Percentiles rank a stretch among this genome's conserved stretches.
These are phyloP conservation scores for Sebastes kiyomatsui DNA, from an alignment of 2,797 vertebrate genomes.

Conservation along the genomic window DNA sequence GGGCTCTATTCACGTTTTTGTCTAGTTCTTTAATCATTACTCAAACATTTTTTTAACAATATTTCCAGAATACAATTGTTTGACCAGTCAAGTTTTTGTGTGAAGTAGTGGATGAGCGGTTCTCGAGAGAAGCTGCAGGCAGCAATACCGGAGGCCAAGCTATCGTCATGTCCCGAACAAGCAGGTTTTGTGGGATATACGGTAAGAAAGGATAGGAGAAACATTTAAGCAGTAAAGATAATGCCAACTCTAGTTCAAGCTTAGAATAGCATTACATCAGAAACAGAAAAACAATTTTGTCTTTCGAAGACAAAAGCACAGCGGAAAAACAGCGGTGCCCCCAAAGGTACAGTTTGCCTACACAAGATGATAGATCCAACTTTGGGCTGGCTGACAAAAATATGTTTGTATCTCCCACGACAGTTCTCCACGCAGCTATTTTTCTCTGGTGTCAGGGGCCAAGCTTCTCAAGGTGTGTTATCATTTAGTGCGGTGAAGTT, in stretches of 20 bases:
- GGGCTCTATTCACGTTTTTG: background rate
- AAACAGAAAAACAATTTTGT: conserved; percentile 28
- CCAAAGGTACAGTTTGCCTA: conserved; percentile 59
- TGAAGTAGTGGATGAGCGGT: background rate
- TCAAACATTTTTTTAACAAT: background rate
- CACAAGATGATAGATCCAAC: conserved; percentile 66
- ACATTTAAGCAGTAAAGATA: background rate
- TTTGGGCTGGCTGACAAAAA: conserved; percentile 68
- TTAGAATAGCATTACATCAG: conserved; percentile 1
- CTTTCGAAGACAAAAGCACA: conserved; percentile 41
- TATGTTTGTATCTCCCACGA: conserved; percentile 66
- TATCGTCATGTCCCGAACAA: background rate
- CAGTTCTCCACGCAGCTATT: conserved; percentile 67
- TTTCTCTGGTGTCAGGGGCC: conserved; percentile 74
- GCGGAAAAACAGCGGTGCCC: conserved; percentile 29
- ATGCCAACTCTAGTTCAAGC: background rate
- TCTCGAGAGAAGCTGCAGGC: background rate
- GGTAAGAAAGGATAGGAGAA: background rate
- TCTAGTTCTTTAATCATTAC: background rate
- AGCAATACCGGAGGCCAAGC: background rate
- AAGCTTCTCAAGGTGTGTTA: conserved; percentile 77
- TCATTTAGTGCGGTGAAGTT: conserved; percentile 68
- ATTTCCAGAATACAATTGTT: background rate
- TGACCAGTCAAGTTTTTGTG: background rate
- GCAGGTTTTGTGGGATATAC: background rate